Conservation (phyloP, 2,113 vertebrate species). For the Osmerus mordax region DNA sequence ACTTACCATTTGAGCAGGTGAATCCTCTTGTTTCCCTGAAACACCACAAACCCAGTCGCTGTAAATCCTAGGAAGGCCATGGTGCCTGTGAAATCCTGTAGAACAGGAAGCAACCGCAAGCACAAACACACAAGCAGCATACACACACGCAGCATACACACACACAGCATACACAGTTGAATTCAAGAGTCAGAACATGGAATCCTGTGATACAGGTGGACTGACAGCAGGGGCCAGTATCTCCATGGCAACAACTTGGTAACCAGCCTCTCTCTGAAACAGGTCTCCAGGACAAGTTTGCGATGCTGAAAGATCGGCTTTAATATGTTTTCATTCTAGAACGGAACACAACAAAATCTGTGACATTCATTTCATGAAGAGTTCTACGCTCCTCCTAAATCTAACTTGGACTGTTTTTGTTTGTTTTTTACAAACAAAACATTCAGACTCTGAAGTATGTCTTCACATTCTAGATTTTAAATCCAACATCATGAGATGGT, state of each 20-base stretch:
- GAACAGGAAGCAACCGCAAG: not conserved
- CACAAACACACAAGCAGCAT: not conserved
- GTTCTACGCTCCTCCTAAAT: no score
- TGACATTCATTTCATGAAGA: no score
- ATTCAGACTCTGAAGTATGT: no score
- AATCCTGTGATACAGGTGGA: slow-evolving; percentile 27
- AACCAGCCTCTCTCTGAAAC: slow-evolving; percentile 11
- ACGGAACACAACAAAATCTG: no score
- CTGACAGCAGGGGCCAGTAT: slow-evolving; percentile 23
- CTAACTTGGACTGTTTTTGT: no score
- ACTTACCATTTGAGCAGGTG: slow-evolving; percentile 94
- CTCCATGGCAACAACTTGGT: slow-evolving; percentile 22
- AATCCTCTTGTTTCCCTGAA: slow-evolving; percentile 98
- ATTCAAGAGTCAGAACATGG: slow-evolving; percentile 11
- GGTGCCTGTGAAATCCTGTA: slow-evolving; percentile 88
- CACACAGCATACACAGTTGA: not conserved
- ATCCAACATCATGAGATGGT: no score
- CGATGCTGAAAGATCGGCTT: no score
- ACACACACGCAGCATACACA: not conserved
- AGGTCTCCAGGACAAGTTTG: not conserved
- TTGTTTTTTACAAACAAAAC: no score
- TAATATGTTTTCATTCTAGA: no score
- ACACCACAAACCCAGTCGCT: slow-evolving; percentile 93
- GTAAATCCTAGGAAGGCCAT: slow-evolving; percentile 97
- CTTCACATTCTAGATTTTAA: no score